These are phyloP conservation scores for Atherinosoma microstoma DNA, from an alignment of 2,797 vertebrate species.

Conservation along the genomic window DNA sequence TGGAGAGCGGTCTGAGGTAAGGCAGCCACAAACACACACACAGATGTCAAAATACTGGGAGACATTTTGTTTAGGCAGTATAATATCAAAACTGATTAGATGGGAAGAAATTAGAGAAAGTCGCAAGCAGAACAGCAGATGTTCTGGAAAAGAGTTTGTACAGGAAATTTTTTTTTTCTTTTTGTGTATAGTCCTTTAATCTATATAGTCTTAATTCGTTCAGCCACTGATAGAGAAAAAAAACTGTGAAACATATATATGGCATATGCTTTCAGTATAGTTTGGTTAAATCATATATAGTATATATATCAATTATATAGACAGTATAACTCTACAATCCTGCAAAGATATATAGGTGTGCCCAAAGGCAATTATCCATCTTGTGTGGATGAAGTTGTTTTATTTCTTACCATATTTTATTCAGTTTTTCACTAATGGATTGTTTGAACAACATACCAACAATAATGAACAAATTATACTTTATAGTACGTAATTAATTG, in stretches of 20 bases:
- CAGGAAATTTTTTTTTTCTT: not conserved
- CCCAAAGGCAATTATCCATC: constrained; percentile 9
- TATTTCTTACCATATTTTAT: constrained; percentile 11
- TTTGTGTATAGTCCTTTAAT: too few relatives aligned
- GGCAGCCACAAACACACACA: constrained; percentile 28
- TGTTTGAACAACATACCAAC: constrained; percentile 22
- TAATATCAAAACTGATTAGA: not conserved
- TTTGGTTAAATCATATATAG: too few relatives aligned
- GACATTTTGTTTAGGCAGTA: not conserved
- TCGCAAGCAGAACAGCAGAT: not conserved
- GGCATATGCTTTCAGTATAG: not conserved
- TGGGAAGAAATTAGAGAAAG: constrained; percentile 4
- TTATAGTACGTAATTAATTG: constrained; percentile 5
- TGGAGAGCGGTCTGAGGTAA: constrained; percentile 82
- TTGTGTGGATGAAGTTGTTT: constrained; percentile 4
- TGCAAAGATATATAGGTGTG: constrained; percentile 1
- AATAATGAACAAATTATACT: constrained; percentile 30
- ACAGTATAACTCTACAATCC: not conserved
- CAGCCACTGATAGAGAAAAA: not conserved
- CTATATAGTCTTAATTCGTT: too few relatives aligned
- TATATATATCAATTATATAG: too few relatives aligned
- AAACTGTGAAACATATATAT: not conserved
- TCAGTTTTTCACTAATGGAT: constrained; percentile 9
- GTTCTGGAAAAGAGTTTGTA: not conserved
- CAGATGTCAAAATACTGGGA: constrained; percentile 25